A percentile compares a stretch with the other conserved stretches of the same genome.
These are phyloP conservation scores for Aegotheles bennettii DNA, from an alignment of 2,113 vertebrate genomes.

Conservation along the genomic window DNA sequence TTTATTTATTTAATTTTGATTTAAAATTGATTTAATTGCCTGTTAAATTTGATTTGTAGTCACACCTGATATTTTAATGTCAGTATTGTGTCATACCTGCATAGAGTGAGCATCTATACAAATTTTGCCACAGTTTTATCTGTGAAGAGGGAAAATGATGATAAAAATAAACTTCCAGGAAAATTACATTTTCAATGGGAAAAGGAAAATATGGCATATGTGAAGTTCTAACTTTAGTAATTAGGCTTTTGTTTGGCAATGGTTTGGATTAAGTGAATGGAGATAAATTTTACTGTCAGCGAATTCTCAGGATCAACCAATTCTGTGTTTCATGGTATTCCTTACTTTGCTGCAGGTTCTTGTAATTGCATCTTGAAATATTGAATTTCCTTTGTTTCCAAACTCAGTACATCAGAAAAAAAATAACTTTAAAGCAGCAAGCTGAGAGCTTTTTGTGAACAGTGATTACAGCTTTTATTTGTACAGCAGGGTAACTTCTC, in stretches of 20 bases:
- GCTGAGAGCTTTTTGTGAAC: slow-evolving; percentile 23
- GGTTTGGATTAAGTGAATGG: neutral
- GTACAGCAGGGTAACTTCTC: slow-evolving; percentile 35
- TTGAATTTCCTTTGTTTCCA: slow-evolving; percentile 8
- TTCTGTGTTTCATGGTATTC: neutral
- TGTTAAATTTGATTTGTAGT: neutral
- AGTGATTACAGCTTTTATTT: slow-evolving; percentile 42
- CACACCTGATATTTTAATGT: neutral
- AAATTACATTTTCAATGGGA: neutral
- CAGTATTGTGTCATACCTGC: neutral
- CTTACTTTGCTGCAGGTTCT: neutral
- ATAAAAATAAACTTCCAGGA: neutral
- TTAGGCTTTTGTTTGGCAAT: neutral
- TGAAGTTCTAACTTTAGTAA: neutral
- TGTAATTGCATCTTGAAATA: slow-evolving; percentile 13
- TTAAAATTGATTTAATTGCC: neutral
- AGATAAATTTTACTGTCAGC: neutral
- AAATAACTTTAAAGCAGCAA: neutral
- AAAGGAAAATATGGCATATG: neutral
- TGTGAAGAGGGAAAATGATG: neutral
- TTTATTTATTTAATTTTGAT: neutral
- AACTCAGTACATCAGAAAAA: neutral
- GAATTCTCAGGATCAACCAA: neutral
- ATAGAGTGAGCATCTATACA: neutral
- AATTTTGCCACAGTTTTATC: neutral